Conservation (phyloP, 1,140 invertebrate genomes). For the Saccostrea echinata region DNA sequence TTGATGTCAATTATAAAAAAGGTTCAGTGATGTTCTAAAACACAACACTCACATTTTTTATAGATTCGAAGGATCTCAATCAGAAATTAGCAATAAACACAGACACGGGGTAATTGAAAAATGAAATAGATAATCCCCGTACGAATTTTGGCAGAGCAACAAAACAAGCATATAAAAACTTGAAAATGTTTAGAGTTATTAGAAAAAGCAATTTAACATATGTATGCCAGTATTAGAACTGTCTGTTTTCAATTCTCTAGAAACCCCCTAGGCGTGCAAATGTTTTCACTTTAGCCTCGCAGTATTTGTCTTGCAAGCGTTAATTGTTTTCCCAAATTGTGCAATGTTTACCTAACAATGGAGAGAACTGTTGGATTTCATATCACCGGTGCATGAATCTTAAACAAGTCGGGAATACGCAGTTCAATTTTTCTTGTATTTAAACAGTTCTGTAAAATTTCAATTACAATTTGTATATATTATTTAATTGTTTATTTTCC, state of each 20-base stretch:
- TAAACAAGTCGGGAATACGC: neutral
- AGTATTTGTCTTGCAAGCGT: constrained; percentile 19
- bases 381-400: neutral
- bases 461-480: constrained; percentile 20
- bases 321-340: constrained; percentile 28
- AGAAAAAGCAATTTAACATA: constrained; percentile 36
- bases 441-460: neutral
- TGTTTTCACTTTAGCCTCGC: constrained; percentile 15
- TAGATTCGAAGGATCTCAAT: neutral
- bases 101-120: constrained; percentile 30
- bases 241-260: neutral
- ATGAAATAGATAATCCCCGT: constrained; percentile 33
- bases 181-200: constrained; percentile 34
- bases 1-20: neutral
- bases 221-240: constrained; percentile 28
- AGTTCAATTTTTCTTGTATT: neutral
- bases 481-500: neutral
- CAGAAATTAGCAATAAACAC: neutral
- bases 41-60: neutral
- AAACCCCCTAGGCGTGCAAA: constrained; percentile 25
- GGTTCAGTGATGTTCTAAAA: neutral
- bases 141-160: neutral
- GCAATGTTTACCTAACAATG: neutral
- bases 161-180: constrained; percentile 25
- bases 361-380: neutral